Evolutionary conservation across 2,797 vertebrate species (phyloP), one percentile per base, ranked within the genome.

Genomic region (Peromyscus eremicus): DNA sequence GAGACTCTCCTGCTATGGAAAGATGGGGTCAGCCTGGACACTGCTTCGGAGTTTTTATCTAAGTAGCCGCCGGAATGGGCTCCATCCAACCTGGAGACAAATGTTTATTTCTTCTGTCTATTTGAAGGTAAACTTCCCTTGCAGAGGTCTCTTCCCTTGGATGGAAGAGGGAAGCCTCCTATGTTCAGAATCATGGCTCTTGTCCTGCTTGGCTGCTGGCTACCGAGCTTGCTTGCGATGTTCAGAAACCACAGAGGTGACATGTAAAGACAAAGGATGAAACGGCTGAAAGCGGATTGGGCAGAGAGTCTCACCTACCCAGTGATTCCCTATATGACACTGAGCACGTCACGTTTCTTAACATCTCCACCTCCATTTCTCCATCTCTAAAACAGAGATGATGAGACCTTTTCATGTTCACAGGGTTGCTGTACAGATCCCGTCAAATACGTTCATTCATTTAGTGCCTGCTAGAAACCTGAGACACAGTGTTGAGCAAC

Each of bases 61-160:
- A 96, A 97, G 92, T 77, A 95, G 76, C 66, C 73, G 12, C 82
- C 40, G 32, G 40, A 91, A 70, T 52, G 75, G 55, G 46, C 77
- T 94, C 60, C 55, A 66, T 91, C 94, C 57, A 91, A 83, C n/a
- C 57, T 86, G 52, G 84, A 90, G 46, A 89, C 11, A 88, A 57
- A 71, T 80, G 43, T 85, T 93, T 88, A 80, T 96, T 97, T 96
- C 71, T 95, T 92, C 0, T 68, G 82, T 83, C 13, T 34, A n/a
- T 87, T 83, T 88, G 87, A 95, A 95, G 70, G 66, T 83, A 87
- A 86, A 62, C 34, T 82, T 90, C 49, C 11, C 91, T 93, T 49
- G 23, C 19, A 21, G 81, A 75, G n/a, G 7, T 19, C 32, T 23
- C 46, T 49, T 49, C 14, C 52, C 27, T 25, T 17, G 43, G n/a